Evolutionary conservation across 2,888 invertebrate species (phyloP).

Genomic region (Cephus pygmeus): DNA sequence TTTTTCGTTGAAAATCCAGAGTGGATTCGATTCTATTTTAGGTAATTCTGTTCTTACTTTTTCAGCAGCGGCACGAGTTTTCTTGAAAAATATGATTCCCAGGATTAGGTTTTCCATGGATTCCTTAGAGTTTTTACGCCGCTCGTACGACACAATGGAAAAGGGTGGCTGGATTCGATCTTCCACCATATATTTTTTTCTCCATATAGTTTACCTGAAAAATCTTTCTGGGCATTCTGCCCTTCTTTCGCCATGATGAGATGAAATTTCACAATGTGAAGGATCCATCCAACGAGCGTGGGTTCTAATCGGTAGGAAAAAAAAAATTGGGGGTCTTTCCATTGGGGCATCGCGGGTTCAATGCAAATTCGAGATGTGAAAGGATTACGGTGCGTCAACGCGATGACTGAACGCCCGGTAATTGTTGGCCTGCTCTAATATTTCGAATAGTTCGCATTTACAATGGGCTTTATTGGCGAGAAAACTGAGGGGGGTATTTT

Average conservation of each 20-base stretch:
- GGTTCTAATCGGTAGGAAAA: not conserved
- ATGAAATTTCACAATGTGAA: not conserved
- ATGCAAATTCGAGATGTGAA: conserved; percentile 47
- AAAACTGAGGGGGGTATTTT: conserved; percentile 57
- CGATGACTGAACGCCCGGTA: conserved; percentile 65
- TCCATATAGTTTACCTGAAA: not conserved
- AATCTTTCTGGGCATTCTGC: not conserved
- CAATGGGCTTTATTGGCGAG: conserved; percentile 64
- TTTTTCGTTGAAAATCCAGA: not conserved
- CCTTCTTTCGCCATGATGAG: not conserved
- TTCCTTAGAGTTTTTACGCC: not conserved
- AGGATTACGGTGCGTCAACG: conserved; percentile 63
- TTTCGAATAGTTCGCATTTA: conserved; percentile 66
- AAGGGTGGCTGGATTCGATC: not conserved
- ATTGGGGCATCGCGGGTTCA: conserved; percentile 20
- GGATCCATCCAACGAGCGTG: not conserved
- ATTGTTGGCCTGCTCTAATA: conserved; percentile 61
- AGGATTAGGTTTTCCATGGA: not conserved
- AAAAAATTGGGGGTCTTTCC: not conserved
- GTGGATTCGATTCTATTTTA: not conserved
- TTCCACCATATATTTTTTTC: not conserved
- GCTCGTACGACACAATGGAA: not conserved
- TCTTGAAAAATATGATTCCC: not conserved
- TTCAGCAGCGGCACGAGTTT: not conserved
- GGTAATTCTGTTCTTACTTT: not conserved